Evolutionary conservation across 2,888 invertebrate species (phyloP), one percentile per base, ranked within the genome.

Genomic region (Sarcophaga caerulescens): DNA sequence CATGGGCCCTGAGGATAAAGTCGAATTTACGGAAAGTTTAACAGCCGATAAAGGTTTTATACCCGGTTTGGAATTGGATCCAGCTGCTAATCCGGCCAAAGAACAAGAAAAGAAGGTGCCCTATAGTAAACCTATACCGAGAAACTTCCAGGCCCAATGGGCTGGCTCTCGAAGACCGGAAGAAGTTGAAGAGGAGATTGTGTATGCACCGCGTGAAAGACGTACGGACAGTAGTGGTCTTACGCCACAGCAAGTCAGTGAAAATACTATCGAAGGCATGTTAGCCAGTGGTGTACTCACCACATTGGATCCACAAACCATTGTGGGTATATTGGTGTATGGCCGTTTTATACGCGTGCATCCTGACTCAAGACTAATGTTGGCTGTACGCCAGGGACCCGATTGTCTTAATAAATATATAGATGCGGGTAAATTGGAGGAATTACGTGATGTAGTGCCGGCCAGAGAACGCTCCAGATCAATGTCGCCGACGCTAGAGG

Each of bases 141-240:
- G 97, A 90, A 97, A 98, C 91, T 99, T 99, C 94, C 98, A 99
- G 94, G 97, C 97, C n/a, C 98, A 98, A 89, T 99, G 99, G 99
- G 97, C 97, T 90, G 97, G 97, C 92, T 96, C 96, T 77, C 94
- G 95, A 70, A 93, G 94, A 57, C 94, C 94, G 85, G 95, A 95
- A 83, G 94, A 94, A 88, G 60, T 77, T 45, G 87, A 88, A 12
- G 94, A 94, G 17, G 92, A 92, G 4, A 0, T n/a, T 85, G 89
- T 92, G 19, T 90, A 91, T 10, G 91, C 94, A 2, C 92, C 94
- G 6, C 93, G 94, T 68, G 94, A 95, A 66, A 81, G 86, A 19
- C 92, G 95, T 17, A 95, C 94, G 87, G 96, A 96, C 63, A 89
- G 89, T 1, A 90, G 95, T 45, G 92, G 92, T 1, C 69, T 87